Percentiles rank a stretch among this genome's conserved stretches.
Evolutionary conservation across 2,888 invertebrate genomes (phyloP).

Genomic region (Caenorhabditis auriculariae): DNA sequence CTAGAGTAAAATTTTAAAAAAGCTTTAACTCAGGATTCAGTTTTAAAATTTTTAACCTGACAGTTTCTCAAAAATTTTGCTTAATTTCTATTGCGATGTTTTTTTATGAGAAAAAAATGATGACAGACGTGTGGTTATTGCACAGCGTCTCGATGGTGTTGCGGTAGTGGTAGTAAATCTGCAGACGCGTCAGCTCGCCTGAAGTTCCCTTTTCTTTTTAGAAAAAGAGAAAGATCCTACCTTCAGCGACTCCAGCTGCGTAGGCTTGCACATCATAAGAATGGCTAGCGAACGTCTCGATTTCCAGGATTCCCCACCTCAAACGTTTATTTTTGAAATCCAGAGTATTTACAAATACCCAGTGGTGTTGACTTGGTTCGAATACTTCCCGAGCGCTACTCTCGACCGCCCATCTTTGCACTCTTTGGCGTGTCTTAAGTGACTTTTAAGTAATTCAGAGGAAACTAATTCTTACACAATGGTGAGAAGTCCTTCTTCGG

Average conservation of each 20-base stretch:
- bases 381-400: slow-evolving; percentile 56
- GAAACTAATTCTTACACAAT: slow-evolving; percentile 12
- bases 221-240: slow-evolving; percentile 9
- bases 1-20: slow-evolving; percentile 2
- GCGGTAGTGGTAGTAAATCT: slow-evolving; percentile 58
- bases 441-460: neutral
- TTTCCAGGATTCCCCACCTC: slow-evolving; percentile 61
- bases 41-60: too few species aligned
- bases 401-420: slow-evolving; percentile 28
- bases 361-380: slow-evolving; percentile 57
- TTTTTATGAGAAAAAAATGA: neutral
- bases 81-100: too few species aligned
- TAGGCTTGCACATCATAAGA: slow-evolving; percentile 57
- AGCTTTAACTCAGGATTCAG: too few species aligned
- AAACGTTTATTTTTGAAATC: neutral
- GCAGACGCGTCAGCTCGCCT: slow-evolving; percentile 56
- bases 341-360: slow-evolving; percentile 28
- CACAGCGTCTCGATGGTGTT: slow-evolving; percentile 60
- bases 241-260: slow-evolving; percentile 60
- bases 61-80: neutral
- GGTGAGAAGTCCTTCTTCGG: slow-evolving; percentile 32
- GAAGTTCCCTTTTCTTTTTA: slow-evolving; percentile 4
- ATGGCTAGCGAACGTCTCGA: slow-evolving; percentile 55
- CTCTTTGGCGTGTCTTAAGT: slow-evolving; percentile 25
- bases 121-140: slow-evolving; percentile 34